phyloP scores from a whole-genome alignment of 2,888 invertebrate species.

The Stenchaetothrips biformis region DNA sequence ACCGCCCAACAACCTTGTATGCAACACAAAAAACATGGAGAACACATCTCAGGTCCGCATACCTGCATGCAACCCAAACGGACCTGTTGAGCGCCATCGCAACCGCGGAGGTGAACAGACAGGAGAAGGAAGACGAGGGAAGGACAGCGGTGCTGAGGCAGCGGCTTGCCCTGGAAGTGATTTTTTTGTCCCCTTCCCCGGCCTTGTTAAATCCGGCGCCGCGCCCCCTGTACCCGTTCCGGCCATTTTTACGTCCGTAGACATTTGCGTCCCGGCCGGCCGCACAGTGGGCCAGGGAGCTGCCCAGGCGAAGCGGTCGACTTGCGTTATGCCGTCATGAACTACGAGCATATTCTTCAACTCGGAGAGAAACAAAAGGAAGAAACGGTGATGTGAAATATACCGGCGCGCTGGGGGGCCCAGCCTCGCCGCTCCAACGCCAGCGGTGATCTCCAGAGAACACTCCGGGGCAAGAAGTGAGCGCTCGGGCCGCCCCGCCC shows the following conservation, averaged over 20 bases:
- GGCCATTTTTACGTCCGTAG: not conserved
- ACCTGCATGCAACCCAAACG: too few relatives aligned
- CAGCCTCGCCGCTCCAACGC: not conserved
- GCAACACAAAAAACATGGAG: too few relatives aligned
- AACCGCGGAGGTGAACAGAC: too few relatives aligned
- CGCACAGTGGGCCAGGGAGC: not conserved
- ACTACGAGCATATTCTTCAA: constrained; percentile 10
- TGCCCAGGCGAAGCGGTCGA: too few relatives aligned
- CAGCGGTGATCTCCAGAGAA: not conserved
- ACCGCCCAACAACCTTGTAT: not conserved
- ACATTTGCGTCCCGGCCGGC: not conserved
- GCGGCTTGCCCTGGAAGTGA: not conserved
- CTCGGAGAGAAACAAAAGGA: not conserved
- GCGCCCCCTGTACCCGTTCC: not conserved
- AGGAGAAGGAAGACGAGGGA: too few relatives aligned
- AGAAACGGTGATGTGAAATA: constrained; percentile 20
- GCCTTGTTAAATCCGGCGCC: too few relatives aligned
- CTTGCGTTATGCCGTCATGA: not conserved
- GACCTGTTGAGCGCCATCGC: too few relatives aligned
- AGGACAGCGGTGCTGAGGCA: too few relatives aligned
- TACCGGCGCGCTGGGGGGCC: not conserved
- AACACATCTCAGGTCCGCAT: not conserved
- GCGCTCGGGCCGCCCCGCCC: too few relatives aligned
- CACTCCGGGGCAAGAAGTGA: constrained; percentile 12
- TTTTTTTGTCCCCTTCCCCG: not conserved